Conservation (phyloP, 1,140 invertebrate genomes). For the Leptinotarsa undecemlineata region DNA sequence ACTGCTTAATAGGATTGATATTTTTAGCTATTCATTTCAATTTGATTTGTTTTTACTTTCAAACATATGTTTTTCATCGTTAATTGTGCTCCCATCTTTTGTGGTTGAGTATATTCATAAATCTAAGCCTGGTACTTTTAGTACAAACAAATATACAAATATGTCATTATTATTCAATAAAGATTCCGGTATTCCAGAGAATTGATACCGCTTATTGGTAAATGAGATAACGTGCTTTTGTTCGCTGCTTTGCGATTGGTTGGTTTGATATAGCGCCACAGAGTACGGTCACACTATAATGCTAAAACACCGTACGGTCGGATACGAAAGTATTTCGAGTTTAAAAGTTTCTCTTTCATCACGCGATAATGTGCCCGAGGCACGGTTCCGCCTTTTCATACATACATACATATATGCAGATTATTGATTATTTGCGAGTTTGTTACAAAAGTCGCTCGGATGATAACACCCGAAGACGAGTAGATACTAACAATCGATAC, state of each 20-base stretch:
- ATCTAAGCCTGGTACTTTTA: neutral
- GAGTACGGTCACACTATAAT: neutral
- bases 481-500: too few relatives aligned
- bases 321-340: neutral
- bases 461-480: too few relatives aligned
- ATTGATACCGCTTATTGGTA: neutral
- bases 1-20: too few relatives aligned
- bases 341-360: slow-evolving; percentile 3
- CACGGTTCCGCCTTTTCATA: too few relatives aligned
- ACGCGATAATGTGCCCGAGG: neutral
- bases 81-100: neutral
- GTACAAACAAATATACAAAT: neutral
- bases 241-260: neutral
- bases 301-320: neutral
- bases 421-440: too few relatives aligned
- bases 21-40: too few relatives aligned
- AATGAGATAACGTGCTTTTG: neutral
- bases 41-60: too few relatives aligned
- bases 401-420: too few relatives aligned
- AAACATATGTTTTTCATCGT: too few relatives aligned
- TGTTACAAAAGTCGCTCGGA: too few relatives aligned
- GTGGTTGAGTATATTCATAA: neutral
- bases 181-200: neutral
- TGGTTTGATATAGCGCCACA: neutral
- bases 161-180: neutral